Percentiles rank a stretch among this genome's conserved stretches.
Evolutionary conservation across 2,113 vertebrate genomes (phyloP).

Genomic region (Pimephales promelas): DNA sequence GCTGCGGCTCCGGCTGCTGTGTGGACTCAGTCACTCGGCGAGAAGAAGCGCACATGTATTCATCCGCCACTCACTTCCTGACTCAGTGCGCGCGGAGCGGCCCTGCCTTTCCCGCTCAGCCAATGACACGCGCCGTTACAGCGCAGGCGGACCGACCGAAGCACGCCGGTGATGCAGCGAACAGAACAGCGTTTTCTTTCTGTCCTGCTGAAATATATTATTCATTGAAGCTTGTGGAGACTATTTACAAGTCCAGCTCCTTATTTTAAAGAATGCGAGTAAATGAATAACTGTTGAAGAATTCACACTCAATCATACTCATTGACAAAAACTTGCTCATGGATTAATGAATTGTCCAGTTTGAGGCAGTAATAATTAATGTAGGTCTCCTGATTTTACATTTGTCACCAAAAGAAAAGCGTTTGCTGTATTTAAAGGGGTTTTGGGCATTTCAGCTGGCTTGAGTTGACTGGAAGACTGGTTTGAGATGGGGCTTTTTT

Average conservation of each 20-base stretch:
- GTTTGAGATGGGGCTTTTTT: too few relatives aligned
- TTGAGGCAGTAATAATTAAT: background rate
- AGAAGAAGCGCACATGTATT: conserved; percentile 70
- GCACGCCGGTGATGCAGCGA: background rate
- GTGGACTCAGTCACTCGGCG: conserved; percentile 60
- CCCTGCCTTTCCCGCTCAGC: background rate
- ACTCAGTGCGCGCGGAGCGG: conserved; percentile 1
- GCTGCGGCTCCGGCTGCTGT: conserved; percentile 58
- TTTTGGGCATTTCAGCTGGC: too few relatives aligned
- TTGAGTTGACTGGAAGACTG: too few relatives aligned
- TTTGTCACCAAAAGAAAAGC: background rate
- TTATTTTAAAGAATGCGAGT: background rate
- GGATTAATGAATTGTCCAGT: background rate
- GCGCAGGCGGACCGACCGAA: conserved; percentile 8
- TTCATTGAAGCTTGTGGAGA: background rate
- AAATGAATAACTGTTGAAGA: background rate
- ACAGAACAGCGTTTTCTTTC: background rate
- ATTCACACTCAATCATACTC: background rate
- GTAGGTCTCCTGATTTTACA: background rate
- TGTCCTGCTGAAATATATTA: background rate
- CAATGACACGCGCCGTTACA: conserved; percentile 7
- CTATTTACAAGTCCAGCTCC: background rate
- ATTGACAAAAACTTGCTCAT: background rate
- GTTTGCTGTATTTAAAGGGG: background rate
- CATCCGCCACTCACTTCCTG: conserved; percentile 71